These are phyloP conservation scores for Umimayanthus chanpuru DNA, from an alignment of 92 coral and sea anemone species.

Conservation along the genomic window DNA sequence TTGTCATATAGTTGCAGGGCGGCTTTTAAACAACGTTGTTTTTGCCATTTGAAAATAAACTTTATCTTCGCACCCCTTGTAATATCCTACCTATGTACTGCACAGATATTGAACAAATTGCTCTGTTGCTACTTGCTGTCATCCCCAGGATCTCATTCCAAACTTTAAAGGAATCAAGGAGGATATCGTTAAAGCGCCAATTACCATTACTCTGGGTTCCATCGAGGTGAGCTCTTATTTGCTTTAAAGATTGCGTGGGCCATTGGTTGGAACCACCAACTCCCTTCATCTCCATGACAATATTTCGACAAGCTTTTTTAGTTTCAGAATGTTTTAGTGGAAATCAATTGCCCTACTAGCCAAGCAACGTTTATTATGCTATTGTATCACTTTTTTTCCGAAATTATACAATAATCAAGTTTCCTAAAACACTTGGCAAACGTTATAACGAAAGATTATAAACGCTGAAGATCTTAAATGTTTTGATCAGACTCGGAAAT, in stretches of 20 bases:
- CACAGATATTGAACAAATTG: not conserved
- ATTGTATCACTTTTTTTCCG: not conserved
- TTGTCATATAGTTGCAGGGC: too few relatives aligned
- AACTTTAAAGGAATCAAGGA: constrained; percentile 80
- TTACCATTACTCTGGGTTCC: constrained; percentile 76
- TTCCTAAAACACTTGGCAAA: too few relatives aligned
- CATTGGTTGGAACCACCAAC: too few relatives aligned
- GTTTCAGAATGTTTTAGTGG: too few relatives aligned
- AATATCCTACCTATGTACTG: not conserved
- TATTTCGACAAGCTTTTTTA: too few relatives aligned
- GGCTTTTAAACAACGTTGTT: too few relatives aligned
- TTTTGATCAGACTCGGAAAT: too few relatives aligned
- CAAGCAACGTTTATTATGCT: not conserved
- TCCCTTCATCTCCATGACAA: not conserved
- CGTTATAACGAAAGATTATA: too few relatives aligned
- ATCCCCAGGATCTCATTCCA: constrained; percentile 64
- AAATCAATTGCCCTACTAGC: not conserved
- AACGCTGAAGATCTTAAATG: too few relatives aligned
- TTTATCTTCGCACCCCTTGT: too few relatives aligned
- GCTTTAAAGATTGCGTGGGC: too few relatives aligned
- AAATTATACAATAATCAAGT: too few relatives aligned
- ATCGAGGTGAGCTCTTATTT: constrained; percentile 64
- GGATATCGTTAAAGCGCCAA: constrained; percentile 74
- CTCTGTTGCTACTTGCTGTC: not conserved
- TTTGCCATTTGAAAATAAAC: not conserved